Conservation (phyloP, 2,888 invertebrate species). For the Orchesella flavescens region DNA sequence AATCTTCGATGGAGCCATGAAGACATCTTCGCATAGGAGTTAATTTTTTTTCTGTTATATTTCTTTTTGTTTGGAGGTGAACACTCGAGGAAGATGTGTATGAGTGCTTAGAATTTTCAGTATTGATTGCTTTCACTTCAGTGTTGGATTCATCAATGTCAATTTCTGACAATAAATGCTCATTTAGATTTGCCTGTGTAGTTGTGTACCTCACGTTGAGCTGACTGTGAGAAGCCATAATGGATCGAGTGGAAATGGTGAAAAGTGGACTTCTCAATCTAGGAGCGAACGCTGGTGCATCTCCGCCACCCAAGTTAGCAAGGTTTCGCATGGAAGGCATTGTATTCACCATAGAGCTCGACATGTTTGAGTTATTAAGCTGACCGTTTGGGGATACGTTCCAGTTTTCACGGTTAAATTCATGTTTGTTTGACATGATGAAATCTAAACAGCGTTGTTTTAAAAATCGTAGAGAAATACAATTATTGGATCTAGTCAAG, state of each 20-base stretch:
- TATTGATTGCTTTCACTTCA: slow-evolving; percentile 9
- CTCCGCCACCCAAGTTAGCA: slow-evolving; percentile 28
- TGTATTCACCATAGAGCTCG: neutral
- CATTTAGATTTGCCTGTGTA: neutral
- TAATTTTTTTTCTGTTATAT: too few relatives aligned
- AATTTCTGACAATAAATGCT: neutral
- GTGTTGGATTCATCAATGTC: slow-evolving; percentile 13
- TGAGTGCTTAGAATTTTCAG: neutral
- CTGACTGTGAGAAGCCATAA: slow-evolving; percentile 38
- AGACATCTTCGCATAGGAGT: slow-evolving; percentile 3
- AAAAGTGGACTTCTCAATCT: slow-evolving; percentile 30
- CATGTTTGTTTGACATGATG: neutral
- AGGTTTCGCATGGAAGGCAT: neutral
- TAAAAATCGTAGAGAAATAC: too few relatives aligned
- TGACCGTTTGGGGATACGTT: neutral
- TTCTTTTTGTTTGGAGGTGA: neutral
- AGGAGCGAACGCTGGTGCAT: slow-evolving; percentile 26
- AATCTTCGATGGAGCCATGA: slow-evolving; percentile 34
- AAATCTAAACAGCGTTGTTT: too few relatives aligned
- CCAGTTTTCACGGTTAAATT: slow-evolving; percentile 12
- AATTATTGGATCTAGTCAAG: too few relatives aligned
- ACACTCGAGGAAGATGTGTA: neutral
- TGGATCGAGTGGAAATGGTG: slow-evolving; percentile 41
- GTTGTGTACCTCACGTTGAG: slow-evolving; percentile 28
- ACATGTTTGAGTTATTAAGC: too few relatives aligned